Evolutionary conservation across 2,113 vertebrate species (phyloP).

Genomic region (Corythaeola cristata): DNA sequence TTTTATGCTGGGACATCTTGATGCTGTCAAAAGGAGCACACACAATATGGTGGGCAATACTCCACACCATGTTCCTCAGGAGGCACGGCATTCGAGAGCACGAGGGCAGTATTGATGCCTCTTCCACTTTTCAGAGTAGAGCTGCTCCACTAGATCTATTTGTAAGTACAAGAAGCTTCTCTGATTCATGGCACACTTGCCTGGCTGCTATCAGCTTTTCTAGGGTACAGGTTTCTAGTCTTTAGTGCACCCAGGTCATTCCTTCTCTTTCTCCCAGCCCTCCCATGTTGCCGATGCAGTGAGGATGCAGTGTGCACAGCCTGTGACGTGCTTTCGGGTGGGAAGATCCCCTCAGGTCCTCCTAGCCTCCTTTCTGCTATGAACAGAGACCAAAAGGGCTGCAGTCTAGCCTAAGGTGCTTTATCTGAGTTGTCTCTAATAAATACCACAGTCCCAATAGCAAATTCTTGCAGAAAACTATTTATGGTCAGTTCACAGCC

Average conservation of each 20-base stretch:
- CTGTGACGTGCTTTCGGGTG: neutral
- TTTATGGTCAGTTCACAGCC: slow-evolving; percentile 60
- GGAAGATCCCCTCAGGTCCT: neutral
- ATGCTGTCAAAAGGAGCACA: neutral
- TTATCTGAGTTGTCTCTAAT: neutral
- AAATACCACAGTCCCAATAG: slow-evolving; percentile 16
- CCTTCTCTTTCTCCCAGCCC: neutral
- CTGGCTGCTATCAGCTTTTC: neutral
- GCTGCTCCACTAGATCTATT: neutral
- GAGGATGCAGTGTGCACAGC: neutral
- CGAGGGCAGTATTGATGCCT: neutral
- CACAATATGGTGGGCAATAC: too few species aligned
- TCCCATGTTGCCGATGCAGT: neutral
- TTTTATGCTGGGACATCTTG: neutral
- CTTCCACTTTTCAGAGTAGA: neutral
- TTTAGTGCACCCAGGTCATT: neutral
- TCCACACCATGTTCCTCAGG: neutral
- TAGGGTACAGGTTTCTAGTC: neutral
- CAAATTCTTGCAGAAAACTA: slow-evolving; percentile 23
- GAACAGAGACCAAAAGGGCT: neutral
- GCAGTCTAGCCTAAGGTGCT: neutral
- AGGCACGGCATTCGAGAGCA: neutral
- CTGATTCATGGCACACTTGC: neutral
- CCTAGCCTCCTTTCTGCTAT: neutral
- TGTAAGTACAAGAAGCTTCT: neutral